Evolutionary conservation across 2,797 vertebrate species (phyloP), one percentile per base, ranked within the genome.

Genomic region (Triplophysa bombifrons): DNA sequence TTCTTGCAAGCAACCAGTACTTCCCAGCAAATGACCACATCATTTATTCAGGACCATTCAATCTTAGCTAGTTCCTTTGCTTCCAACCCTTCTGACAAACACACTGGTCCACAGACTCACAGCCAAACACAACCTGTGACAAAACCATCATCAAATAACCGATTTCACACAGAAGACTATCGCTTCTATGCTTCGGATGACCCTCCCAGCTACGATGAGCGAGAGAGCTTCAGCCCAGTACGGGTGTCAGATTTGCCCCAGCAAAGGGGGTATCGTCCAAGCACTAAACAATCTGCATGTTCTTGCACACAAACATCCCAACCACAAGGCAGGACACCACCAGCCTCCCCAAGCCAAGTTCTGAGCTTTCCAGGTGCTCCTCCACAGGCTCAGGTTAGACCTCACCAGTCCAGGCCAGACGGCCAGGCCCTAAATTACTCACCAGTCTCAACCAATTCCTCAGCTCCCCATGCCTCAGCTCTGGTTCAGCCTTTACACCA

Each of bases 141-240:
- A 41, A 70, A 74, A 48, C 20, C 61, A 46, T 73, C 84, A 48
- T 65, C 80, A 30, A 75, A 63, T 27, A 80, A 84, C 64, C 73
- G 38, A 53, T 58, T 79, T 41, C 70, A 71, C 27, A 72, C 25
- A 48, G 85, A 90, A n/a, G 81, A 93, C 41, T 74, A 87, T 51
- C 85, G 25, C 66, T 93, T 92, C 84, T 91, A 91, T 78, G 86
- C 90, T 58, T 93, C 92, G 16, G 94, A 94, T 85, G 94, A 95
- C 75, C 94, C 94, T 4, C 93, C 94, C 2, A 94, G 93, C 80
- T 95, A 95, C 14, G 94, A 95, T 67, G 94, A 94, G 64, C 89
- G 93, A 82, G 93, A 94, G 74, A 93, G 94, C 80, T 94, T 94
- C 79, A 94, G 93, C 84, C 93, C 93, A 0, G 86, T 94, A 25